Percentiles rank a stretch among this genome's conserved stretches.
These are phyloP conservation scores for Orthosia gracilis DNA, from an alignment of 2,888 invertebrate species.

Conservation along the genomic window DNA sequence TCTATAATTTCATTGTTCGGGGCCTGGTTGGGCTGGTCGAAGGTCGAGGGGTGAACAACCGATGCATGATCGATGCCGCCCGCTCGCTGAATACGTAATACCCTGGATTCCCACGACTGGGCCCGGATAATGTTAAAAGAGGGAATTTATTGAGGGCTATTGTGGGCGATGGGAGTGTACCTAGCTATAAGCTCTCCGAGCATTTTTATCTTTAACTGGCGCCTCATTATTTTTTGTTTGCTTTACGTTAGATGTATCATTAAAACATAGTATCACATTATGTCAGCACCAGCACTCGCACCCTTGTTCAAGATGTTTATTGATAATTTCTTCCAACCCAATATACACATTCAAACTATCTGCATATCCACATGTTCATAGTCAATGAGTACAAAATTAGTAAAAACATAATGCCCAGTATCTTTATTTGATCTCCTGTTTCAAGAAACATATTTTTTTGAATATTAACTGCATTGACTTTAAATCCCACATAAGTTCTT, in stretches of 20 bases:
- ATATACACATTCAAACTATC: not conserved
- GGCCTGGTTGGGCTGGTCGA: constrained; percentile 51
- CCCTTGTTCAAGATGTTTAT: too few relatives aligned
- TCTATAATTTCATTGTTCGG: constrained; percentile 65
- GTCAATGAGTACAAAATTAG: not conserved
- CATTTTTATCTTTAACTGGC: constrained; percentile 30
- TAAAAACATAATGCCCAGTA: not conserved
- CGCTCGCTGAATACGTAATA: constrained; percentile 73
- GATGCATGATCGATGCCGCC: constrained; percentile 78
- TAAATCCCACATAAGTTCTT: not conserved
- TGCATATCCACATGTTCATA: not conserved
- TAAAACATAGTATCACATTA: not conserved
- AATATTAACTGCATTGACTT: not conserved
- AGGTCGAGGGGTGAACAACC: constrained; percentile 75
- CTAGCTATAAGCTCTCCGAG: constrained; percentile 10
- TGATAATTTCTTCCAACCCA: not conserved
- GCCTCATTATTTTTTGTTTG: constrained; percentile 16
- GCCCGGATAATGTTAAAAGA: constrained; percentile 46
- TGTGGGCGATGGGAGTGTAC: constrained; percentile 33
- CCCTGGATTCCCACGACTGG: constrained; percentile 59
- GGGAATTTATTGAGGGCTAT: constrained; percentile 49
- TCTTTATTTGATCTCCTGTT: not conserved
- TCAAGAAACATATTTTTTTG: not conserved
- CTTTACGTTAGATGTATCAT: not conserved
- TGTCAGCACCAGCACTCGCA: not conserved